Percentiles rank a stretch among this genome's conserved stretches.
phyloP scores from a whole-genome alignment of 35 echinoderm and acorn worm species.

The Acanthaster planci region DNA sequence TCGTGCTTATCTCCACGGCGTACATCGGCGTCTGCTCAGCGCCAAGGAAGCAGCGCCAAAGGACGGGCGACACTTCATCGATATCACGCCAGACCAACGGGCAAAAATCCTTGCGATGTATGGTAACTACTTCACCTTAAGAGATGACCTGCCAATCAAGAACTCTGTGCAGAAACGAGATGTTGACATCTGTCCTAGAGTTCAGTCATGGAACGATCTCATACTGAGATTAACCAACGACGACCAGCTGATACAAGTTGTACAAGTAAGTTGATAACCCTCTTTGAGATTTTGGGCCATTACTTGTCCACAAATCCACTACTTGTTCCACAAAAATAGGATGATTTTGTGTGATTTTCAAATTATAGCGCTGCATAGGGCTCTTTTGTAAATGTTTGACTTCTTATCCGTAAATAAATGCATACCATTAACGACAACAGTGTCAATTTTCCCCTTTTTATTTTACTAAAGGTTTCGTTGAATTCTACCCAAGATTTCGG shows the following conservation, averaged over 20 bases:
- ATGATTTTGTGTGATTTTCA: too few relatives aligned
- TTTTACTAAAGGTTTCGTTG: too few relatives aligned
- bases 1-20: not conserved
- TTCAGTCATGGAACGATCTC: conserved; percentile 21
- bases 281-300: too few relatives aligned
- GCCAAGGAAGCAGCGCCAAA: not conserved
- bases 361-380: too few relatives aligned
- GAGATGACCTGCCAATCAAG: not conserved
- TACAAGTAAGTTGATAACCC: conserved; percentile 15
- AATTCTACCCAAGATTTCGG: too few relatives aligned
- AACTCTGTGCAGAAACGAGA: not conserved
- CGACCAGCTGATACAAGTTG: conserved; percentile 38
- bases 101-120: conserved; percentile 18
- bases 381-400: too few relatives aligned
- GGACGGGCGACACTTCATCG: not conserved
- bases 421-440: too few relatives aligned
- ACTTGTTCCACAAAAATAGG: too few relatives aligned
- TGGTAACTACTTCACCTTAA: conserved; percentile 18
- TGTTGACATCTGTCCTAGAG: not conserved
- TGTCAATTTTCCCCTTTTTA: too few relatives aligned
- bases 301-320: too few relatives aligned
- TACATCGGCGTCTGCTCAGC: not conserved
- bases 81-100: conserved; percentile 1
- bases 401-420: too few relatives aligned
- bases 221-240: conserved; percentile 26